Evolutionary conservation across 2,888 invertebrate species (phyloP), one percentile per base, ranked within the genome.

Genomic region (Papilio gigon): DNA sequence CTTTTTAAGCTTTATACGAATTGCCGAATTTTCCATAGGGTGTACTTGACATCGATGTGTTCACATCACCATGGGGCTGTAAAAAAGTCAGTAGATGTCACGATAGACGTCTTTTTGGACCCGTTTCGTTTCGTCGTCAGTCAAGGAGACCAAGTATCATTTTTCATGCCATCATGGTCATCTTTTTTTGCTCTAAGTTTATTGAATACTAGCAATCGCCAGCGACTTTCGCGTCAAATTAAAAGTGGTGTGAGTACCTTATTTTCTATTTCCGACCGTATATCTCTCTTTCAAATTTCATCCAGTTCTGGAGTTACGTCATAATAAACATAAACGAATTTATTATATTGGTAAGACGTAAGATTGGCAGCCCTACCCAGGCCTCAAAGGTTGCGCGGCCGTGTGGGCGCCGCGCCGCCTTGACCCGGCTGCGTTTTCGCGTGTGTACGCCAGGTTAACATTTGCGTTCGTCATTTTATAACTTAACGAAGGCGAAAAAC

Each of bases 361-460:
- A 22, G 4, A 22, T 22, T 47, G 47, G 47, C 47, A 47, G 47
- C 47, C 47, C 47, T 47, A 22, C 47, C 11, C 44, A 22, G 20
- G 47, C 72, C 75, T 77, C 74, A 75, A 76, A 73, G 76, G 76
- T 72, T 71, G 72, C 72, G 67, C 72, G 65, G 69, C 70, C 71
- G 71, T 71, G 70, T 71, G 53, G 64, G 42, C 71, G 47, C 47
- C 71, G 42, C 71, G 47, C 47, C 71, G 75, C 81, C 81, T 81
- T 81, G 81, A 81, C 81, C 81, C 70, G 66, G 33, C 69, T 44
- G 68, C 40, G 33, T 74, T 74, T 74, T 75, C 63, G 74, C 73
- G 77, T 77, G 77, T 76, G 79, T 72, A 72, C 63, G 61, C 8
- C 65, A 70, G 73, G 71, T 74, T 75, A 65, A 44, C 71, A 68